Percentiles rank a stretch among this genome's conserved stretches.
Conservation (phyloP, 2,113 vertebrate species). For the Urocolius indicus region DNA sequence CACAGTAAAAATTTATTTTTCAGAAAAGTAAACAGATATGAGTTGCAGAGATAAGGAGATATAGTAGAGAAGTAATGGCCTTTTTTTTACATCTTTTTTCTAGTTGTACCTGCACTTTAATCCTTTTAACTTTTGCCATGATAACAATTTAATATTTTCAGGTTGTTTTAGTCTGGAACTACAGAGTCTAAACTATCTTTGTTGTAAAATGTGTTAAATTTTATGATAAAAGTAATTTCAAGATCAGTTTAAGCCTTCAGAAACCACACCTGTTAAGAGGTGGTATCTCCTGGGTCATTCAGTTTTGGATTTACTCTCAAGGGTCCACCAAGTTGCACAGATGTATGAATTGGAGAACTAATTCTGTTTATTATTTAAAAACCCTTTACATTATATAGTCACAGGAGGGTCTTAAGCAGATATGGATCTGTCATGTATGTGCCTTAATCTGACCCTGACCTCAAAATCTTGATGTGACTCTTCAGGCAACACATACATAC, state of each 20-base stretch:
- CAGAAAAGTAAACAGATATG: background rate
- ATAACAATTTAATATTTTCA: background rate
- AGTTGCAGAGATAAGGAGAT: background rate
- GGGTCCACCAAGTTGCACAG: background rate
- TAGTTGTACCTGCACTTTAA: background rate
- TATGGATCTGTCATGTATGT: background rate
- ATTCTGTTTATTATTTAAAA: background rate
- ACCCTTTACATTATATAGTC: background rate
- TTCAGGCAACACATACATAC: background rate
- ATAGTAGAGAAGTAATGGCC: background rate
- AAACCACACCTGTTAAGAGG: background rate
- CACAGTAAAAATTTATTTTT: background rate
- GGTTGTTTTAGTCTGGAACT: background rate
- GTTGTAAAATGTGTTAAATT: background rate
- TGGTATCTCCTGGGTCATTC: background rate
- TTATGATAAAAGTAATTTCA: background rate
- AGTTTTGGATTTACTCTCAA: background rate
- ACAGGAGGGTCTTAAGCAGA: background rate
- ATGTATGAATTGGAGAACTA: background rate
- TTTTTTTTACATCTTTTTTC: background rate
- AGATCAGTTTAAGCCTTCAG: background rate
- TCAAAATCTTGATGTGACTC: background rate
- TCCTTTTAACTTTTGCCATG: background rate
- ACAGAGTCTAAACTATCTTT: background rate
- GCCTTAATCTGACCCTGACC: background rate